Conservation (phyloP, 2,888 invertebrate genomes). For the Crossocerus cetratus region DNA sequence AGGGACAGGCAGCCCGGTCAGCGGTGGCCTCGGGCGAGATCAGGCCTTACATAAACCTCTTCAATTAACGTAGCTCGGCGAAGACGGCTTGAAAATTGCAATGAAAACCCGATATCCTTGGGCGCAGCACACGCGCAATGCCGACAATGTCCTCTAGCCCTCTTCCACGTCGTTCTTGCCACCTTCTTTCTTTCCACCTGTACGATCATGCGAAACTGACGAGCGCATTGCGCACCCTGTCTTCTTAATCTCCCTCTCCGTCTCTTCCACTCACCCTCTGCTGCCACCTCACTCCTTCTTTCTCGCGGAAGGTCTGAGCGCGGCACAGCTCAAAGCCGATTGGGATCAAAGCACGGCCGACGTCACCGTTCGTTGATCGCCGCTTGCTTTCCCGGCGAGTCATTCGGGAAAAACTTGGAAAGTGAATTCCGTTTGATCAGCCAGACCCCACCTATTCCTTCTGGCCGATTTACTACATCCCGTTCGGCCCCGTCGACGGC, state of each 20-base stretch:
- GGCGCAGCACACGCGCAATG: slow-evolving; percentile 9
- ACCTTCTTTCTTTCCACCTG: slow-evolving; percentile 36
- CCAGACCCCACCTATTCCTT: neutral
- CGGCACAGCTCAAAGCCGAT: slow-evolving; percentile 44
- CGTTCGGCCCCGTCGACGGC: no score
- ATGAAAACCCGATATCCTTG: slow-evolving; percentile 55
- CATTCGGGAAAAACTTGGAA: slow-evolving; percentile 33
- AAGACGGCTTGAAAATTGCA: slow-evolving; percentile 36
- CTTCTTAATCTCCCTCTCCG: no score
- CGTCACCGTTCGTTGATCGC: slow-evolving; percentile 48
- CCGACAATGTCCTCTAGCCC: neutral
- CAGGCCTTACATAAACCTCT: slow-evolving; percentile 34
- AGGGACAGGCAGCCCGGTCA: neutral
- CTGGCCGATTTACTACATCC: no score
- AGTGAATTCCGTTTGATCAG: slow-evolving; percentile 23
- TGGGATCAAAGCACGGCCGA: slow-evolving; percentile 43
- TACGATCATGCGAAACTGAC: slow-evolving; percentile 10
- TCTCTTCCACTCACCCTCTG: no score
- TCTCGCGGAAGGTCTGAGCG: slow-evolving; percentile 5
- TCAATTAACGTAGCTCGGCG: slow-evolving; percentile 35
- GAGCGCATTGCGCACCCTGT: neutral
- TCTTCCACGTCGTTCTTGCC: slow-evolving; percentile 36
- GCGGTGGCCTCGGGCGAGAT: neutral
- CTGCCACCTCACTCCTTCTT: slow-evolving; percentile 11
- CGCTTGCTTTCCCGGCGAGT: slow-evolving; percentile 1